phyloP scores from a whole-genome alignment of 2,113 vertebrate species.

The Anhinga rufa region DNA sequence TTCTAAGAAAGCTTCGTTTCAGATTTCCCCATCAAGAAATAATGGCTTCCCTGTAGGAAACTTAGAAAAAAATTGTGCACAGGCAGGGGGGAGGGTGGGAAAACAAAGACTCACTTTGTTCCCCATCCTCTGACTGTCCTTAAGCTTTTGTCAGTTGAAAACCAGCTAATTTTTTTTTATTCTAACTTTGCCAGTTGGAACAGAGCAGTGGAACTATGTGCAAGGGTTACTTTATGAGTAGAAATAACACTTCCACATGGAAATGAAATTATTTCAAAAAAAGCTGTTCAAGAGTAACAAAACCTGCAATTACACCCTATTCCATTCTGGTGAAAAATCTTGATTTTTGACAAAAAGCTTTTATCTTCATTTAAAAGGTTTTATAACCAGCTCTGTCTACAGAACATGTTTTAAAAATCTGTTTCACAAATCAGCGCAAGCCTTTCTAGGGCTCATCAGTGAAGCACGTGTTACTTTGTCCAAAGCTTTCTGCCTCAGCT shows the following conservation, averaged over 20 bases:
- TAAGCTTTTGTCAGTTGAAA: not conserved
- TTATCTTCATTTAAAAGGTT: not conserved
- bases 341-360: not conserved
- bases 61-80: not conserved
- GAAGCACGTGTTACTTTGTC: not conserved
- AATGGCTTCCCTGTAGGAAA: not conserved
- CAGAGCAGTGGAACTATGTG: not conserved
- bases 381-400: not conserved
- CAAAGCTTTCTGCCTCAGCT: conserved; percentile 27
- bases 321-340: not conserved
- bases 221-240: not conserved
- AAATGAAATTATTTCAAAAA: conserved; percentile 2
- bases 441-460: not conserved
- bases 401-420: not conserved
- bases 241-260: conserved; percentile 15
- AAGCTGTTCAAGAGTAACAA: not conserved
- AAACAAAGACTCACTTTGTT: conserved; percentile 25
- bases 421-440: not conserved
- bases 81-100: not conserved
- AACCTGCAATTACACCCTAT: not conserved
- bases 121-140: not conserved
- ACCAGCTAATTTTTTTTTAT: not conserved
- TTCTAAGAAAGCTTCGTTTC: conserved; percentile 16
- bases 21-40: not conserved
- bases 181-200: conserved; percentile 14